These are phyloP conservation scores for Noctua janthe DNA, from an alignment of 2,888 invertebrate genomes.

Conservation along the genomic window DNA sequence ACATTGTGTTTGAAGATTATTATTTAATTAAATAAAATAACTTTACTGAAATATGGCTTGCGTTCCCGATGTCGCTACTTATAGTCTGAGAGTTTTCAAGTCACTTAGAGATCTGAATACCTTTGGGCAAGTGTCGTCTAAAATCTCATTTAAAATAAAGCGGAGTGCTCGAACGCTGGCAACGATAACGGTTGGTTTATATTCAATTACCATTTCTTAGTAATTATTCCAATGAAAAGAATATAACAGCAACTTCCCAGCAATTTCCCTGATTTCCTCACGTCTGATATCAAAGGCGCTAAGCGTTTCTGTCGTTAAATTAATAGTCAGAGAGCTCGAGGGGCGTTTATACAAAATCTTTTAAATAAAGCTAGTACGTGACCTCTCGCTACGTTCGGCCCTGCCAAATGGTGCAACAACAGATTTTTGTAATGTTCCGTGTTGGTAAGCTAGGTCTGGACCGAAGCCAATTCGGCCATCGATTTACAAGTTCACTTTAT, in stretches of 20 bases:
- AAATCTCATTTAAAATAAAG: neutral
- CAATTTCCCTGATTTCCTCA: conserved; percentile 70
- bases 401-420: conserved; percentile 89
- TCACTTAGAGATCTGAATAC: neutral
- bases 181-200: neutral
- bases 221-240: conserved; percentile 29
- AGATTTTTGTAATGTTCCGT: conserved; percentile 89
- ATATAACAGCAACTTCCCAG: conserved; percentile 43
- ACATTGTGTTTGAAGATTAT: neutral
- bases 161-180: neutral
- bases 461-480: conserved; percentile 87
- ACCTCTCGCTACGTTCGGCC: conserved; percentile 74
- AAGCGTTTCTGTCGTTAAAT: conserved; percentile 80
- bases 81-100: neutral
- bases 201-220: neutral
- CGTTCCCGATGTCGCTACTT: too few relatives aligned
- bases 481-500: conserved; percentile 88
- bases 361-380: conserved; percentile 88
- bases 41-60: neutral
- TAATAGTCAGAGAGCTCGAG: conserved; percentile 82
- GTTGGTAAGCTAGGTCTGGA: conserved; percentile 88
- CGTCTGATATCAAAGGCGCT: conserved; percentile 75
- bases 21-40: neutral
- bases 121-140: neutral
- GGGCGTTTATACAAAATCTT: conserved; percentile 84